Base-by-base conservation (phyloP, 2,888 invertebrate species). In the Macaria notata region DNA sequence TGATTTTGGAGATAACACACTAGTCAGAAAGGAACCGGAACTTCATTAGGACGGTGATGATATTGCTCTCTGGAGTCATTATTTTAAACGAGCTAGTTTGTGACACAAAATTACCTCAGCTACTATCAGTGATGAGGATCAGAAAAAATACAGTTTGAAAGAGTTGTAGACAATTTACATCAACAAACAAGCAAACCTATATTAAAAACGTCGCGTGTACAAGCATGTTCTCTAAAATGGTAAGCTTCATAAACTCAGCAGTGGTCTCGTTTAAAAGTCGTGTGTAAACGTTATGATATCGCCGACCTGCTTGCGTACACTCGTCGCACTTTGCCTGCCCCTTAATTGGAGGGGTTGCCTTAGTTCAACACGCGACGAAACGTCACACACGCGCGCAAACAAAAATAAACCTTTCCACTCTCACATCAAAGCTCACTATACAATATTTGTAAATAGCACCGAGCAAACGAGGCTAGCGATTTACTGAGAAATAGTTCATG, bases 311-410 rank as follows among this genome's bases (percentile, higher is more conserved):
- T 85, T 85, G 82, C 81, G 80, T 81, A 81, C 79, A 79, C 83
- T 86, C 80, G 80, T 81, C 81, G 84, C 81, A 83, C 84, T 86
- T 84, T 82, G 76, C 83, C 78, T 78, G 78, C 83, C 80, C 81
- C 84, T 84, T 88, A 88, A 88, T 88, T 88, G 87, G 83, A 86
- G 86, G 80, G 83, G 82, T 74, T 78, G 79, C 75, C 71, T 75
- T 72, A 76, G 75, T 75, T 73, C 71, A 73, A 76, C 86, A 86
- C 85, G 86, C 85, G 75, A 84, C 74, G 73, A 73, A 84, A 85
- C 84, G 84, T 84, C 76, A 84, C 75, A 73, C 67, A 67, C 64
- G 73, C 68, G 74, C 58, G 71, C 81, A 84, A 78, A 81, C 79
- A 76, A 86, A 85, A 79, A 73, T 78, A 73, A 64, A 83, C 85